Evolutionary conservation across 1,140 invertebrate species (phyloP).

Genomic region (Geopemphigus sp.): DNA sequence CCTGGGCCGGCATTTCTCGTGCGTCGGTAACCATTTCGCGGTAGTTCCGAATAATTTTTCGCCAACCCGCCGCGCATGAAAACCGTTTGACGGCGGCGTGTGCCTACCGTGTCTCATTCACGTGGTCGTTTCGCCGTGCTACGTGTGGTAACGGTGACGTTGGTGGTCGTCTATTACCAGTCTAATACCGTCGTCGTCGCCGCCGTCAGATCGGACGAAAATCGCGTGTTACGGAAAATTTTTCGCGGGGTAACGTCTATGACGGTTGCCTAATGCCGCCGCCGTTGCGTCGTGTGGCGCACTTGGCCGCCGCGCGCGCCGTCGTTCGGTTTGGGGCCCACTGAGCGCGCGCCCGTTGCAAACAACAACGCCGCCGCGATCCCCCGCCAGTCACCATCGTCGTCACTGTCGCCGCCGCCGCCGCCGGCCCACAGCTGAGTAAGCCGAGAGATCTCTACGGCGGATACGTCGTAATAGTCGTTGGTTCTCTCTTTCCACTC

Average conservation of each 20-base stretch:
- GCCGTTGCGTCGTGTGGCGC: conserved; percentile 22
- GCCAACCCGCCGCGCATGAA: too few species aligned
- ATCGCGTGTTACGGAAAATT: too few species aligned
- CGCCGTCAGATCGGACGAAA: too few species aligned
- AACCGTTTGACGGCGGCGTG: too few species aligned
- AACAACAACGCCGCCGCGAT: conserved; percentile 38
- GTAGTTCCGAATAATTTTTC: not conserved
- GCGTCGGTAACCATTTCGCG: not conserved
- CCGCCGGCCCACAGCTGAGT: conserved; percentile 42
- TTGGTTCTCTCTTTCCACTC: not conserved
- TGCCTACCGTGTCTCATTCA: not conserved
- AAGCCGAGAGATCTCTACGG: conserved; percentile 46
- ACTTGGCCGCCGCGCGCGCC: conserved; percentile 29
- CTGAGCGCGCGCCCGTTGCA: conserved; percentile 49
- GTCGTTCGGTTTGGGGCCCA: conserved; percentile 43
- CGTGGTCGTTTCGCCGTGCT: conserved; percentile 21
- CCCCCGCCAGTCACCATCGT: not conserved
- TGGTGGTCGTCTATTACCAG: too few species aligned
- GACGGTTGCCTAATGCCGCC: not conserved
- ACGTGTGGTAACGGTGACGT: too few species aligned
- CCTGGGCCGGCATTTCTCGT: not conserved
- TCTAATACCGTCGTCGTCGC: too few species aligned
- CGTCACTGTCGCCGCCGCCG: not conserved
- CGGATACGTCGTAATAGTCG: conserved; percentile 39
- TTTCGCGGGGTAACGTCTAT: conserved; percentile 6